Conservation (phyloP, 2,113 vertebrate genomes). For the Regulus satrapa region DNA sequence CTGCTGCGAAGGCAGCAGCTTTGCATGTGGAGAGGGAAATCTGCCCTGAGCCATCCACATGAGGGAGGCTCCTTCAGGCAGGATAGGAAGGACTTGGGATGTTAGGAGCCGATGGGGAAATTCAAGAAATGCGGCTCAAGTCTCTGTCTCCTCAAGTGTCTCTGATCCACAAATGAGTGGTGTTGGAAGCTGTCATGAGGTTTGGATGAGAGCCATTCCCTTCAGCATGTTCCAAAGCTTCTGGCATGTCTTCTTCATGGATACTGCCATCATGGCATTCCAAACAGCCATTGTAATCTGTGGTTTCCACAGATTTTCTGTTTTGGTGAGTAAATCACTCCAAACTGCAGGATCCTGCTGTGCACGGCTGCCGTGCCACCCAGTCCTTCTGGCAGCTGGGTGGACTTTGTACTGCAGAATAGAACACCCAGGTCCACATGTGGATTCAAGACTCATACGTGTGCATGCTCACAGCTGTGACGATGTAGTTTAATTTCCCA, state of each 20-base stretch:
- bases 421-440: fast-evolving
- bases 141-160: fast-evolving
- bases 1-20: neutral
- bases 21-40: fast-evolving
- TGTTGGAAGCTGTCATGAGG: neutral
- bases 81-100: neutral
- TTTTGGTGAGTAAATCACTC: neutral
- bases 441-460: fast-evolving
- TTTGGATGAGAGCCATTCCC: neutral
- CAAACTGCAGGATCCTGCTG: neutral
- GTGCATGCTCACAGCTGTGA: neutral
- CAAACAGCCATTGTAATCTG: neutral
- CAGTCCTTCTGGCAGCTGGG: neutral
- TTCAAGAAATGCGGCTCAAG: neutral
- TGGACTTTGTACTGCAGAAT: fast-evolving
- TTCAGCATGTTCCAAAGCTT: neutral
- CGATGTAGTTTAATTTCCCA: neutral
- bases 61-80: neutral
- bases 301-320: neutral
- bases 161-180: neutral
- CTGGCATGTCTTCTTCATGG: neutral
- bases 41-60: neutral
- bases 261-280: neutral
- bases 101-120: neutral
- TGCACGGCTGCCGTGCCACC: fast-evolving